Base-by-base conservation (phyloP, 2,888 invertebrate species). In the Callyntrura sp. region DNA sequence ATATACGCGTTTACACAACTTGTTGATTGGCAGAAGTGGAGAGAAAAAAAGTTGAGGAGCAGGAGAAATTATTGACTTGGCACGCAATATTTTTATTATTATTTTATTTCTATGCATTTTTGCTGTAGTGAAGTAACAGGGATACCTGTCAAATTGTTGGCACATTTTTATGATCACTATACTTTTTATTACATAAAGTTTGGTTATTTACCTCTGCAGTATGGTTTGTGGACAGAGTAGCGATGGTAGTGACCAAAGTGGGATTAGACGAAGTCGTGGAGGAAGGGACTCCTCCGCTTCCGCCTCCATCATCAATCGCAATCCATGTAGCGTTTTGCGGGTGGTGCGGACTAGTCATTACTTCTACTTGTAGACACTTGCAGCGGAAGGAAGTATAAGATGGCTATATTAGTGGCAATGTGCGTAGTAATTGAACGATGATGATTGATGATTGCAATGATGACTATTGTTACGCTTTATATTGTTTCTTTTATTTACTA, bases 221-320 rank as follows among this genome's bases (percentile, higher is more conserved):
- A 35, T 68, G 28, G 35, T 43, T 68, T 35, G 68, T 35, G 20
- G 68, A 68, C 1, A 68, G 14, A 6, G 68, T 68, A 3, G 28
- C 35, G 0, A 23, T 14, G n/a, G 45, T 76, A 6, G 76, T 76
- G 8, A 48, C 76, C 48, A 76, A 48, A 23, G 76, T 76, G 48
- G 14, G n/a, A 76, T 51, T 76, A 1, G 76, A 48, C 11, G 76
- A 23, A 0, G 76, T n/a, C n/a, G n/a, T 9, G 1, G 73, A 17
- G 11, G 73, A 20, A n/a, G 68, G 17, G 25, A 17, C n/a, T 62
- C 12, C 68, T 11, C 70, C 70, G 0, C 35, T 8, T 5, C 51
- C 76, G 12, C 76, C 76, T 51, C 76, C 76, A 51, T 17, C 76
- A 23, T 76, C 76, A 48, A n/a, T 17, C 0, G 48, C 23, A 9